These are phyloP conservation scores for Plutomurus gul DNA, from an alignment of 1,140 invertebrate genomes.

Conservation along the genomic window DNA sequence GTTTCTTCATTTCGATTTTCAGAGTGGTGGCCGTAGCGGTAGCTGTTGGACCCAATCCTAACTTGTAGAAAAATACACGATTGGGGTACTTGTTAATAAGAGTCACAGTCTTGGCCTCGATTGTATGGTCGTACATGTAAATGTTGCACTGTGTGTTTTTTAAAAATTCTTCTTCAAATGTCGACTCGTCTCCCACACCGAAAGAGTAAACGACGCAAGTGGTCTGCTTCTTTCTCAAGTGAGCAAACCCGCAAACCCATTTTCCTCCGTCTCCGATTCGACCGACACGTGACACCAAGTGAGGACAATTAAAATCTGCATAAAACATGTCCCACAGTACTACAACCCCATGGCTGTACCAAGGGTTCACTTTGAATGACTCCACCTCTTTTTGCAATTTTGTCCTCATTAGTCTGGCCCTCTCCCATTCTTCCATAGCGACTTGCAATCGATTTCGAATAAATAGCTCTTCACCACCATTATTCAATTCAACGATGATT, in stretches of 20 bases:
- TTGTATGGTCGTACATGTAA: slow-evolving; percentile 32
- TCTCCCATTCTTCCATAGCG: too few relatives aligned
- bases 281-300: neutral
- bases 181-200: neutral
- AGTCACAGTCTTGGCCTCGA: neutral
- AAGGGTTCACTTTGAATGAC: too few relatives aligned
- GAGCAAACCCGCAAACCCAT: slow-evolving; percentile 7
- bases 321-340: slow-evolving; percentile 18
- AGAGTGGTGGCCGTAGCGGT: neutral
- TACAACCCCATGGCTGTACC: too few relatives aligned
- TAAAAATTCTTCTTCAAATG: slow-evolving; percentile 41
- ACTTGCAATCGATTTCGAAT: too few relatives aligned
- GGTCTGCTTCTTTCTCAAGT: neutral
- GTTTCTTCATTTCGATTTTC: neutral
- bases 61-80: neutral
- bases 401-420: too few relatives aligned
- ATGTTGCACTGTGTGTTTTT: neutral
- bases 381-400: too few relatives aligned
- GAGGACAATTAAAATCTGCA: neutral
- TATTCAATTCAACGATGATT: too few relatives aligned
- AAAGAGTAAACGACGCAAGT: slow-evolving; percentile 33
- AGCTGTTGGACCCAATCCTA: neutral
- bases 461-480: too few relatives aligned
- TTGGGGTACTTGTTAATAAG: neutral
- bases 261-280: slow-evolving; percentile 17